Evolutionary conservation across 1,140 invertebrate genomes (phyloP).

Genomic region (Heliconius hermathena): DNA sequence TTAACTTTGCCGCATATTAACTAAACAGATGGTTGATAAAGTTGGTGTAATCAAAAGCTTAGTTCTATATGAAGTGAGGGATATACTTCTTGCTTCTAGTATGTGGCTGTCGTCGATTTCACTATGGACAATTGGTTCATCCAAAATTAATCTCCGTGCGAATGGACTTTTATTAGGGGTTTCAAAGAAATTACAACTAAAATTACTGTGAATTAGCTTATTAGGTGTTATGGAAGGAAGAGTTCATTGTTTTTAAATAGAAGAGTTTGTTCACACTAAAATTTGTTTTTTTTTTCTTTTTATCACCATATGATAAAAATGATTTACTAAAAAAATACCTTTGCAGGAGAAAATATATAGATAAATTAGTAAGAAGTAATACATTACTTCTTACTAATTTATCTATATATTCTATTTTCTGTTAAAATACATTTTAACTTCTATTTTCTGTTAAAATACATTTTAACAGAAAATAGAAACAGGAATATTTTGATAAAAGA

Average conservation of each 20-base stretch:
- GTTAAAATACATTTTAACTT: too few species aligned
- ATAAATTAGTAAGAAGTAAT: too few species aligned
- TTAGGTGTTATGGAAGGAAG: neutral
- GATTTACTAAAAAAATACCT: too few species aligned
- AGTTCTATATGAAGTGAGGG: slow-evolving; percentile 10
- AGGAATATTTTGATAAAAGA: too few species aligned
- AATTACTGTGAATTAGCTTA: neutral
- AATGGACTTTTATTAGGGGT: slow-evolving; percentile 10
- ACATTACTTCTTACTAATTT: too few species aligned
- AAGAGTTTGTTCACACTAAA: too few species aligned
- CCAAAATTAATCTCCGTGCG: slow-evolving; percentile 38
- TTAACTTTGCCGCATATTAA: slow-evolving; percentile 35
- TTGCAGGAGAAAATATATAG: too few species aligned
- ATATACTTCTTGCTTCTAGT: slow-evolving; percentile 9
- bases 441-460: too few species aligned
- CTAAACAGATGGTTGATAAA: slow-evolving; percentile 16
- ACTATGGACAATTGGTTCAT: slow-evolving; percentile 41
- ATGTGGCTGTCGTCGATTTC: slow-evolving; percentile 33
- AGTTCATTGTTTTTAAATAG: neutral
- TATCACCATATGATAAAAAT: neutral
- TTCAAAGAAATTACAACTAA: neutral
- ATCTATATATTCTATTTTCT: too few species aligned
- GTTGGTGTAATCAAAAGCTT: slow-evolving; percentile 45
- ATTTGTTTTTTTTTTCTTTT: too few species aligned
- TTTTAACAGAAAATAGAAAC: too few species aligned